A percentile compares a stretch with the other conserved stretches of the same genome.
Conservation (phyloP, 1,140 invertebrate species). For the Steinernema feltiae region DNA sequence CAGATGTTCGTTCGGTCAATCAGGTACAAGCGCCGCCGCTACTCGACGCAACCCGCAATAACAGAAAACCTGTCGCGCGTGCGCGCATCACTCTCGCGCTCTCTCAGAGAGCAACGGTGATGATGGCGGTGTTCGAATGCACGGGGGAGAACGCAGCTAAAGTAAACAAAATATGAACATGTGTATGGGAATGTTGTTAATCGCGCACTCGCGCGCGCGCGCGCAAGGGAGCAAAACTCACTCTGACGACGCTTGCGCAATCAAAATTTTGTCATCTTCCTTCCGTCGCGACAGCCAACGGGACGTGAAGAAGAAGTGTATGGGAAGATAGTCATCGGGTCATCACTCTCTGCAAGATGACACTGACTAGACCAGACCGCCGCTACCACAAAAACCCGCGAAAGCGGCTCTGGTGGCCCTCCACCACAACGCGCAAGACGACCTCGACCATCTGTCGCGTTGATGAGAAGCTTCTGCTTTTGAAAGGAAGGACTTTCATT, state of each 20-base stretch:
- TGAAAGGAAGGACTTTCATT: neutral
- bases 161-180: slow-evolving; percentile 8
- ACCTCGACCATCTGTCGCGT: neutral
- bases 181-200: slow-evolving; percentile 13
- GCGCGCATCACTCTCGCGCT: too few species aligned
- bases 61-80: neutral
- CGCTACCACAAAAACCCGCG: too few species aligned
- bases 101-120: too few species aligned
- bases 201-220: too few species aligned
- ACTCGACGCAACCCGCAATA: neutral
- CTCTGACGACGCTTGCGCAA: neutral
- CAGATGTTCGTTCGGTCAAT: neutral
- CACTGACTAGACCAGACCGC: too few species aligned
- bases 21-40: too few species aligned
- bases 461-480: neutral
- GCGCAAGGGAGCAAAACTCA: neutral
- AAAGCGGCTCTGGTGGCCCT: too few species aligned
- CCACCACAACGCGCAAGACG: too few species aligned
- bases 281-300: neutral
- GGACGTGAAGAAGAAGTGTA: neutral
- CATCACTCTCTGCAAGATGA: neutral
- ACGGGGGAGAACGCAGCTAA: too few species aligned
- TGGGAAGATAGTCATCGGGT: neutral
- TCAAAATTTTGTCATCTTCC: neutral
- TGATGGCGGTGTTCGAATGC: too few species aligned